Base-by-base conservation (phyloP, 2,888 invertebrate genomes). In the Chironomus riparius region DNA sequence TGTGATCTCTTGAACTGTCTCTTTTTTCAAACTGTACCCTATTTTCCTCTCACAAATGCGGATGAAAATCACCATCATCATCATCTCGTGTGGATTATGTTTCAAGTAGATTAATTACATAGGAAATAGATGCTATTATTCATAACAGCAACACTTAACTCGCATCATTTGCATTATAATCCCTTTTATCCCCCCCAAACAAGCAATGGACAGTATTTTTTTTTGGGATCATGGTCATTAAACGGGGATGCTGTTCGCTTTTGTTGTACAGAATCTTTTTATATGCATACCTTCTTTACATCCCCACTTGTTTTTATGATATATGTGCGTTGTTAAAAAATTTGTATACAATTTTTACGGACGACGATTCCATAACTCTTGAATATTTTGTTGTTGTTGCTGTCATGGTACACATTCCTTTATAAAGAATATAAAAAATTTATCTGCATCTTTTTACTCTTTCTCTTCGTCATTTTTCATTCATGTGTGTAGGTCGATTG, bases 1-100 rank as follows among this genome's bases (percentile, higher is more conserved):
- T 56, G n/a, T 74, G 74, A 74, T 65, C 74, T 74, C 74, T 68
- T 74, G 65, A 74, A 74, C 74, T 38, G 12, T 12, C 56, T 56
- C 15, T 18, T n/a, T 56, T 56, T 56, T 6, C 4, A 18, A 15
- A 15, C 7, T 15, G 21, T 22, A 65, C 21, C 18, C 12, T 21
- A 21, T 65, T 65, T 12, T 24, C 22, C 21, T 12, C 13, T 13
- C 21, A 21, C 13, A 65, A 22, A 21, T 24, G 21, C 21, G 18
- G 18, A 18, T 6, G n/a, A 56, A 65, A 65, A 65, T 24, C 65
- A n/a, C n/a, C n/a, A 65, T 65, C 56, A 56, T 65, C 65, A 65
- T 21, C 56, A 56, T 18, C 56, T 65, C 21, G 65, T 13, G 65
- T 65, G 48, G 18, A 65, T 74, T 65, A 47, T 47, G 48, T 74